Evolutionary conservation across 2,888 invertebrate genomes (phyloP), one percentile per base, ranked within the genome.

Genomic region (Zygothrica quintamaculata): DNA sequence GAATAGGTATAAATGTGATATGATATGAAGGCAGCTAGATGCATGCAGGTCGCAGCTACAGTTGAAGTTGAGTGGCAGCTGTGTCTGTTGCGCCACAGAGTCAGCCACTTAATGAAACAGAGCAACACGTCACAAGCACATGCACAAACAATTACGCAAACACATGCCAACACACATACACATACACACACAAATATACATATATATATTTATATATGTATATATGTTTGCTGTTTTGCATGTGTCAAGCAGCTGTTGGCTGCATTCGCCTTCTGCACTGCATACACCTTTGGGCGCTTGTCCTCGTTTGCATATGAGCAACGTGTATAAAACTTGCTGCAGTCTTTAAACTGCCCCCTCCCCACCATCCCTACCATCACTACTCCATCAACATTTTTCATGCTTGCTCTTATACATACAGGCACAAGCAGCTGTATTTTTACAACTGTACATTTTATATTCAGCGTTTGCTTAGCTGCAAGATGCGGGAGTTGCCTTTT

Each of bases 251-350:
- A 55, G 74, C 52, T 55, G 55, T 26, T 9, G 34, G 7, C 16
- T 39, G 39, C 29, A 29, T 29, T 29, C 29, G n/a, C 29, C 4
- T 76, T 52, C 65, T 61, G 58, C 65, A 68, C 81, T 74, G 76
- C 86, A 85, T 82, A 79, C n/a, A n/a, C 79, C 79, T 79, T 69
- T 78, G 65, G 76, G 79, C 86, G 79, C 71, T 65, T 67, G 84
- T 62, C 79, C 86, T 82, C 78, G 65, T 80, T 85, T 70, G 58
- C 82, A 66, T 64, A 47, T 42, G 42, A 33, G 37, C 51, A 42
- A 13, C 64, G n/a, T 3, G n/a, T 2, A 3, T 29, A 29, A 5
- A 29, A 5, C 29, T 9, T n/a, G 7, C n/a, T 8, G 1, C 29
- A 7, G 1, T 13, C 34, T 4, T n/a, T n/a, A 3, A n/a, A 3